A percentile compares a stretch with the other conserved stretches of the same genome.
These are phyloP conservation scores for Helarctos malayanus DNA, from an alignment of 2,797 vertebrate species.

Conservation along the genomic window DNA sequence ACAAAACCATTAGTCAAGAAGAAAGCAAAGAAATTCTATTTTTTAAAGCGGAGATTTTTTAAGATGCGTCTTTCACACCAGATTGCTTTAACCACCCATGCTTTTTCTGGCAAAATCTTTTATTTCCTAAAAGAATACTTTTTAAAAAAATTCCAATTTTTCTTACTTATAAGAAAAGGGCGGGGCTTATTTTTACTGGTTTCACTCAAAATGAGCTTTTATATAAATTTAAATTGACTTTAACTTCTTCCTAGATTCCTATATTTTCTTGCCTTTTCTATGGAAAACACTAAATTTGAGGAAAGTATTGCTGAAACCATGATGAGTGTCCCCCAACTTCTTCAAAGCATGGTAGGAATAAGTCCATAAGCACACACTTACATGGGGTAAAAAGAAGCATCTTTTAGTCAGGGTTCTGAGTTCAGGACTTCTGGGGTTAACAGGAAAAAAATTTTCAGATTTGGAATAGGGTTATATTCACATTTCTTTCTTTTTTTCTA, in stretches of 20 bases:
- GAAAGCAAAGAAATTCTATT: conserved; percentile 81
- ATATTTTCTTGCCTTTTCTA: conserved; percentile 26
- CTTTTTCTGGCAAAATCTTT: conserved; percentile 58
- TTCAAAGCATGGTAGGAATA: background rate
- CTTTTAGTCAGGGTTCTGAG: background rate
- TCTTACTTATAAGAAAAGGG: conserved; percentile 54
- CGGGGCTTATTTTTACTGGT: conserved; percentile 47
- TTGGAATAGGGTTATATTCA: background rate
- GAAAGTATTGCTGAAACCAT: background rate
- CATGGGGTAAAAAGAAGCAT: background rate
- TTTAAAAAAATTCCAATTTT: background rate
- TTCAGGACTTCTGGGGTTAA: background rate
- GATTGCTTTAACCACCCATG: conserved; percentile 31
- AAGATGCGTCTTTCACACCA: conserved; percentile 38
- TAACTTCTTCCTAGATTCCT: conserved; percentile 9
- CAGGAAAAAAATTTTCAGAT: background rate
- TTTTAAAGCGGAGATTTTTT: conserved; percentile 52
- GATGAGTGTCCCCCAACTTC: background rate
- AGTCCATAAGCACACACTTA: background rate
- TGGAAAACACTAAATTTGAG: conserved; percentile 48
- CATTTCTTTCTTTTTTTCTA: conserved; percentile 37
- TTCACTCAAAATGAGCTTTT: background rate
- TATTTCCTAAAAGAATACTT: conserved; percentile 59
- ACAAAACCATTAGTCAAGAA: conserved; percentile 81
- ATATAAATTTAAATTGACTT: conserved; percentile 36